Evolutionary conservation across 2,797 vertebrate species (phyloP).

Genomic region (Diplodus sargus): DNA sequence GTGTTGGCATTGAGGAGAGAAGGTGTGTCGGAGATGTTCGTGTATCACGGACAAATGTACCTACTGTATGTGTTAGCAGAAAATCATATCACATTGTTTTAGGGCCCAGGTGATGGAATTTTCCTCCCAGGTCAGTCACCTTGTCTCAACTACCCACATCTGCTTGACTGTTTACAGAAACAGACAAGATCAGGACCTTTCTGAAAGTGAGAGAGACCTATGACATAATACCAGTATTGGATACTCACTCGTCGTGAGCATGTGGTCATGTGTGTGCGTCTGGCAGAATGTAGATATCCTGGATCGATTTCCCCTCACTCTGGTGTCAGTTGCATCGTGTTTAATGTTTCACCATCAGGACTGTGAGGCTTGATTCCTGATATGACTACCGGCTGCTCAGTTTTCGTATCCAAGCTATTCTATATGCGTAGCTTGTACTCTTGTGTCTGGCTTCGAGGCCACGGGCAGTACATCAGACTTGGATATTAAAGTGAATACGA

Average conservation of each 20-base stretch:
- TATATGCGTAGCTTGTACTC: slow-evolving; percentile 8
- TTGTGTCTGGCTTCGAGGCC: slow-evolving; percentile 23
- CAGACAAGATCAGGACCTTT: slow-evolving; percentile 38
- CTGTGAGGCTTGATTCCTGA: slow-evolving; percentile 64
- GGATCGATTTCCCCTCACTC: slow-evolving; percentile 64
- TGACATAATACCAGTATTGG: slow-evolving; percentile 51
- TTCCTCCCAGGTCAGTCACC: slow-evolving; percentile 30
- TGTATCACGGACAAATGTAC: not conserved
- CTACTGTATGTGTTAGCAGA: not conserved
- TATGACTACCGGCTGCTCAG: slow-evolving; percentile 48
- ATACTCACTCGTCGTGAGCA: slow-evolving; percentile 27
- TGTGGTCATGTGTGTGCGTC: slow-evolving; percentile 36
- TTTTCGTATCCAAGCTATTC: slow-evolving; percentile 41
- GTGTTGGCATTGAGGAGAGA: slow-evolving; percentile 1
- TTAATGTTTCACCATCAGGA: slow-evolving; percentile 73
- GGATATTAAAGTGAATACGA: slow-evolving; percentile 7
- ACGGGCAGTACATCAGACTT: slow-evolving; percentile 22
- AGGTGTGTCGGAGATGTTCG: slow-evolving; percentile 1
- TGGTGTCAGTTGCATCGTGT: slow-evolving; percentile 67
- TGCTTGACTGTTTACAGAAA: slow-evolving; percentile 56
- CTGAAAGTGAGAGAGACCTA: slow-evolving; percentile 32
- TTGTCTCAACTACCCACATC: slow-evolving; percentile 36
- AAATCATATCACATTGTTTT: not conserved
- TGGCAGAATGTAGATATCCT: slow-evolving; percentile 60
- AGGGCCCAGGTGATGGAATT: slow-evolving; percentile 41